These are phyloP conservation scores for Norana najaformis DNA, from an alignment of 2,888 invertebrate species.

Conservation along the genomic window DNA sequence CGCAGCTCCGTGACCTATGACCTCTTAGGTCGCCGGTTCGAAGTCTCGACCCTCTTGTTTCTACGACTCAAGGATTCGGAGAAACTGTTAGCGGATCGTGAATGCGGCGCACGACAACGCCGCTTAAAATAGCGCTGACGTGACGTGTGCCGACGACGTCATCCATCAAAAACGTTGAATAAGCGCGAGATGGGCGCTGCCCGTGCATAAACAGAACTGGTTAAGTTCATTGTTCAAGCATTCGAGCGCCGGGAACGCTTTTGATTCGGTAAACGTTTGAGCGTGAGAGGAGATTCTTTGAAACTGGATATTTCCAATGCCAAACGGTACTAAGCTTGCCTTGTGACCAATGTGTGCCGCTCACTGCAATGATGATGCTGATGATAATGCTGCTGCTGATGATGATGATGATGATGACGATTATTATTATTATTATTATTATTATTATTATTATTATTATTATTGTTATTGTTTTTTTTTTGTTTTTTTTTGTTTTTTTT, in stretches of 20 bases:
- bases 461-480: too few species aligned
- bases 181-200: neutral
- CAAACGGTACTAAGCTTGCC: neutral
- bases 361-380: too few species aligned
- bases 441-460: too few species aligned
- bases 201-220: conserved; percentile 14
- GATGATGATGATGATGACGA: too few species aligned
- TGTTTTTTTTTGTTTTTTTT: too few species aligned
- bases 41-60: conserved; percentile 7
- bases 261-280: neutral
- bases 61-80: neutral
- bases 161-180: conserved; percentile 16
- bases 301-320: neutral
- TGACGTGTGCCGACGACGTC: neutral
- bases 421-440: too few species aligned
- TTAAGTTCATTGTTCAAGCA: conserved; percentile 9
- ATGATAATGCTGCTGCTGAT: too few species aligned
- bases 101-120: neutral
- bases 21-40: neutral
- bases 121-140: neutral
- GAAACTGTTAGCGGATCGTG: neutral
- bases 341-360: neutral
- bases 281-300: neutral
- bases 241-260: neutral
- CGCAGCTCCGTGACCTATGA: neutral